Percentiles rank a stretch among this genome's conserved stretches.
Conservation (phyloP, 2,888 invertebrate species). For the Neoaliturus tenellus region DNA sequence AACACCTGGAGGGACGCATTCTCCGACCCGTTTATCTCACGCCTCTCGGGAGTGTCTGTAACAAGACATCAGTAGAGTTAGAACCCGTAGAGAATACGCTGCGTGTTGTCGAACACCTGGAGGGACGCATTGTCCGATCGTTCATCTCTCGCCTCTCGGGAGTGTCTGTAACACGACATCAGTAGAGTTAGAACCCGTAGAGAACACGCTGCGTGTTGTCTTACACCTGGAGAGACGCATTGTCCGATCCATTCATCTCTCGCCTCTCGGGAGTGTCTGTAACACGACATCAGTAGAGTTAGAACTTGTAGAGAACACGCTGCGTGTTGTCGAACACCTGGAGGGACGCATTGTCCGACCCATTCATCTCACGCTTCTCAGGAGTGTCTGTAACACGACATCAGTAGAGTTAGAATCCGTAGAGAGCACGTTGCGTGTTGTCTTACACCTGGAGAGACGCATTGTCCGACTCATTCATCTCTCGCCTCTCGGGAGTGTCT, state of each 20-base stretch:
- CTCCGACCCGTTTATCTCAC: slow-evolving; percentile 57
- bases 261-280: neutral
- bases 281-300: slow-evolving; percentile 78
- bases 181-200: slow-evolving; percentile 75
- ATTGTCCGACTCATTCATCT: slow-evolving; percentile 30
- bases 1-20: slow-evolving; percentile 73
- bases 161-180: slow-evolving; percentile 82
- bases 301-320: slow-evolving; percentile 67
- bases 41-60: slow-evolving; percentile 68
- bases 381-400: slow-evolving; percentile 71
- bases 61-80: no score
- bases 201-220: slow-evolving; percentile 61
- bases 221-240: slow-evolving; percentile 63
- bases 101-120: no score
- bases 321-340: slow-evolving; percentile 7
- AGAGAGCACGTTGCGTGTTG: slow-evolving; percentile 61
- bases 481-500: neutral
- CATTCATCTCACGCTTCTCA: slow-evolving; percentile 18
- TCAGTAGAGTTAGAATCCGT: slow-evolving; percentile 78
- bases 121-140: no score
- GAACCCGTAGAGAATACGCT: no score
- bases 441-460: neutral
- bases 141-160: no score
- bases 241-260: slow-evolving; percentile 35
- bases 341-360: slow-evolving; percentile 23